Percentiles rank a stretch among this genome's conserved stretches.
phyloP scores from a whole-genome alignment of 2,888 invertebrate species.

The Epicampocera succincta region DNA sequence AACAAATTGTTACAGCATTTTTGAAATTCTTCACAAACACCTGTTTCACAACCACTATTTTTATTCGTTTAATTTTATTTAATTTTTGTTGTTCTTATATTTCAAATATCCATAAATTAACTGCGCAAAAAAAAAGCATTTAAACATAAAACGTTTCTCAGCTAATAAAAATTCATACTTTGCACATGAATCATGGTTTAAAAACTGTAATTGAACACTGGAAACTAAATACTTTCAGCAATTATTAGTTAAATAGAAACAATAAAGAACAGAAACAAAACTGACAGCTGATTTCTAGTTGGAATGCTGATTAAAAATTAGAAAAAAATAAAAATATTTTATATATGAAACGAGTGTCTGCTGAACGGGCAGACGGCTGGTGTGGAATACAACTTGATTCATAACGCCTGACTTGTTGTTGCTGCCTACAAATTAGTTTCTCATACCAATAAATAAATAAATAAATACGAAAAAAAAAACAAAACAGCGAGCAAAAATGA shows the following conservation, averaged over 20 bases:
- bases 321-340: constrained; percentile 8
- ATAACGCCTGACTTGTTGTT: constrained; percentile 13
- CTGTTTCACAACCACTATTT: constrained; percentile 34
- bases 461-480: neutral
- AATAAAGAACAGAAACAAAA: constrained; percentile 1
- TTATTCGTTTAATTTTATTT: too few relatives aligned
- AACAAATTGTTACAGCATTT: constrained; percentile 16
- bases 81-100: constrained; percentile 25
- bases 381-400: constrained; percentile 13
- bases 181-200: constrained; percentile 44
- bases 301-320: constrained; percentile 7
- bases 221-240: constrained; percentile 9
- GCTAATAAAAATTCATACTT: constrained; percentile 27
- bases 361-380: constrained; percentile 9
- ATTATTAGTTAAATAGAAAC: constrained; percentile 40
- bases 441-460: neutral
- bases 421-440: constrained; percentile 24
- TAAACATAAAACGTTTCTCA: neutral
- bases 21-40: constrained; percentile 47
- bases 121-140: neutral
- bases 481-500: neutral
- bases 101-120: constrained; percentile 57
- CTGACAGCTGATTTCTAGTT: constrained; percentile 30
- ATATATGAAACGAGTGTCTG: constrained; percentile 5
- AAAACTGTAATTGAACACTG: constrained; percentile 31